Conservation (phyloP, 1,140 invertebrate genomes). For the Aphelinus atriplicis region DNA sequence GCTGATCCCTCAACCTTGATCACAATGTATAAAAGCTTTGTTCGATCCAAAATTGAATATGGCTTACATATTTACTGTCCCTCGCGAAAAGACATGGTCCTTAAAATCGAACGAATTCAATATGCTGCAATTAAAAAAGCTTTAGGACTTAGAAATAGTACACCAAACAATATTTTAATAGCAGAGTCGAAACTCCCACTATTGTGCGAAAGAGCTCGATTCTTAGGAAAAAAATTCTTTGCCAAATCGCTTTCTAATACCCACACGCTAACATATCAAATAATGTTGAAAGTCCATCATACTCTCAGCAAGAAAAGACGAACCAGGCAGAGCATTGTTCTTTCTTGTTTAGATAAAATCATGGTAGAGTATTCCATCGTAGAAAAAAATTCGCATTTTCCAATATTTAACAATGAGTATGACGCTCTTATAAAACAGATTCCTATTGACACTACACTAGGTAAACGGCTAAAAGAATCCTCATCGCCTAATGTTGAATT, state of each 20-base stretch:
- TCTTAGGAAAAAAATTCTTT: background rate
- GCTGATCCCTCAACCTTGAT: background rate
- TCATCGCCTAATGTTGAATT: no score
- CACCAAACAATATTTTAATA: slow-evolving; percentile 4
- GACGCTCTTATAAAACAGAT: no score
- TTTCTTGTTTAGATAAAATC: no score
- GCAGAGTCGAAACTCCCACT: background rate
- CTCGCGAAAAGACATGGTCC: background rate
- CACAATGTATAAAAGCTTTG: background rate
- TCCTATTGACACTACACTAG: background rate
- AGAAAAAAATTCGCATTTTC: no score
- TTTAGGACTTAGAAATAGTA: background rate
- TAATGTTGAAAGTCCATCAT: background rate
- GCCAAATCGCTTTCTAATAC: background rate
- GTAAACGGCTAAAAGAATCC: background rate
- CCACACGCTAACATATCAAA: background rate
- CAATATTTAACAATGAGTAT: no score
- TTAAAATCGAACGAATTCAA: slow-evolving; percentile 18
- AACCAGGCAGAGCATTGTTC: no score
- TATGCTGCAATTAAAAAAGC: slow-evolving; percentile 6
- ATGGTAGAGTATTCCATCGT: no score
- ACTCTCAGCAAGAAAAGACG: no score
- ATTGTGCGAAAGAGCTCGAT: background rate
- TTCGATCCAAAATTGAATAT: slow-evolving; percentile 8
- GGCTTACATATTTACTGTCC: background rate